Base-by-base conservation (phyloP, 2,113 vertebrate species). In the Ciconia maguari region DNA sequence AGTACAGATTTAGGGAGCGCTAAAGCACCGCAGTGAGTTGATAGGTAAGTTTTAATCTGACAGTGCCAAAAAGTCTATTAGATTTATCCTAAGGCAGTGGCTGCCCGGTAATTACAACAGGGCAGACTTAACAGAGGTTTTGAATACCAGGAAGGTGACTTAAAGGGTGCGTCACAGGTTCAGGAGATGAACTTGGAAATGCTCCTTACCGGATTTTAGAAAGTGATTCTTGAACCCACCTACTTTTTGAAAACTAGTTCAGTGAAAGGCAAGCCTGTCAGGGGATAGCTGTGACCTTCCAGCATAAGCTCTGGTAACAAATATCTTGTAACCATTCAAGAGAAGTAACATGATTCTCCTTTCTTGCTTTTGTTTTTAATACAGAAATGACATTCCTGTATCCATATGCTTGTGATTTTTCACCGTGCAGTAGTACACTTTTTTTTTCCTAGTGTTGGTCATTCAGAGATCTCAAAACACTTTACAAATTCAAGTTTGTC, bases 11-110 rank as follows among this genome's bases (percentile, higher is more conserved):
- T 98, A 98, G 97, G 97, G 98, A 98, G 98, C 98, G 97, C 97
- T 97, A 95, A 98, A 98, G 97, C 98, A 97, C 96, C 97, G 98
- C 95, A 96, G 95, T 87, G 96, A 96, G 97, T 94, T 98, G 98
- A 98, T 98, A 98, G 98, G 98, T 98, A 98, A 97, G 96, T 98
- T 98, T 98, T 98, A 98, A 98, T 98, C 98, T 93, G 94, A 98
- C 97, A 98, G 97, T 97, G 97, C 97, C 97, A 97, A 98, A 98
- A 98, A 97, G 96, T 97, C 97, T 91, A 90, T 97, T 98, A 97
- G 98, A 98, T 98, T 98, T 98, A 97, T 98, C 95, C 96, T 71
- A 91, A 98, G 97, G 97, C 97, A 96, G 96, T 82, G 97, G 94
- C 96, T 98, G 98, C 97, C 98, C 95, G 76, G 96, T 98, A 98